phyloP scores from a whole-genome alignment of 2,797 vertebrate genomes.

The Mionectes olivaceus region DNA sequence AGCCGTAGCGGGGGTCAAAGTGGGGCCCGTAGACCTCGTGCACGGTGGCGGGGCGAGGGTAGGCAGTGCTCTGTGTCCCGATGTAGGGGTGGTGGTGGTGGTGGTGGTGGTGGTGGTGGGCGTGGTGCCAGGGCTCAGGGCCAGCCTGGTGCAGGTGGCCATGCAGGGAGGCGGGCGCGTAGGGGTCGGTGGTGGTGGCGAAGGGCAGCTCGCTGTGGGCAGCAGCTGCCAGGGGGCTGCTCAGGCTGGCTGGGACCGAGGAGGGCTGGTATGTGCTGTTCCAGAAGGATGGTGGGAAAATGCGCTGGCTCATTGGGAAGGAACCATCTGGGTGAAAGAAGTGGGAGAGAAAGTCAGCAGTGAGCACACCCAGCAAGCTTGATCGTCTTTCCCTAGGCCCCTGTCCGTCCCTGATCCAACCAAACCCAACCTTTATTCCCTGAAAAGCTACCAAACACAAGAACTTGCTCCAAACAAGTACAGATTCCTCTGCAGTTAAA shows the following conservation, averaged over 20 bases:
- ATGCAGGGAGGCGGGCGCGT: slow-evolving; percentile 87
- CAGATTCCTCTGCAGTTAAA: not conserved
- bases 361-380: not conserved
- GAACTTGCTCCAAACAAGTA: not conserved
- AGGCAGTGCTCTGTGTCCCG: slow-evolving; percentile 85
- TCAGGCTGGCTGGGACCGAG: slow-evolving; percentile 78
- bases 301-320: slow-evolving; percentile 96
- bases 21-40: slow-evolving; percentile 94
- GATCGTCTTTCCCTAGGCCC: not conserved
- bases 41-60: slow-evolving; percentile 85
- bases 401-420: not conserved
- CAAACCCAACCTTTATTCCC: not conserved
- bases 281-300: slow-evolving; percentile 97
- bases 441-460: not conserved
- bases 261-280: slow-evolving; percentile 94
- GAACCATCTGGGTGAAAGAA: slow-evolving; percentile 81
- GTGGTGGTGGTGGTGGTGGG: slow-evolving; percentile 87
- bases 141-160: slow-evolving; percentile 93
- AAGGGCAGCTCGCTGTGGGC: slow-evolving; percentile 92
- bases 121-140: slow-evolving; percentile 91
- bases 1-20: slow-evolving; percentile 93
- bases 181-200: slow-evolving; percentile 82
- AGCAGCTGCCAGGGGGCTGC: slow-evolving; percentile 83
- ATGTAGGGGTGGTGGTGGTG: slow-evolving; percentile 80
- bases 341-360: not conserved